Conservation (phyloP, 2,797 vertebrate species). For the Choloepus didactylus region DNA sequence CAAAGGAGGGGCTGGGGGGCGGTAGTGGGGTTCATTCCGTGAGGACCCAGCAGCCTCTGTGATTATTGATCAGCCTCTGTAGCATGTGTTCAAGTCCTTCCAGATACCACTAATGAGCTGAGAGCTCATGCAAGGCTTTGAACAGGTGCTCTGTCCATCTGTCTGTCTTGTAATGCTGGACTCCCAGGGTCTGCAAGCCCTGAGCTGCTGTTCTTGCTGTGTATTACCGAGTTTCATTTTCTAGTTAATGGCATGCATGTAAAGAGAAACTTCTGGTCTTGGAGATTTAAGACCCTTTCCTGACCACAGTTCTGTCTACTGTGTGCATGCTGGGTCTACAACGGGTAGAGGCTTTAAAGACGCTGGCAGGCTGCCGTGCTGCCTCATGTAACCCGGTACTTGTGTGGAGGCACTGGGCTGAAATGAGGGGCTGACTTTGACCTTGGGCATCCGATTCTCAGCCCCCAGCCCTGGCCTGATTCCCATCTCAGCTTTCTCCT, state of each 20-base stretch:
- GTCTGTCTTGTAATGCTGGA: rapidly evolving
- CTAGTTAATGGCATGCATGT: not conserved
- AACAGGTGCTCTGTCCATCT: rapidly evolving
- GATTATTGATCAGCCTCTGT: rapidly evolving
- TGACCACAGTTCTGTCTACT: too few species aligned
- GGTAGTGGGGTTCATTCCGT: rapidly evolving
- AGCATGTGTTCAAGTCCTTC: not conserved
- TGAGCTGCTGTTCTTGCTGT: not conserved
- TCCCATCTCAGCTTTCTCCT: not conserved
- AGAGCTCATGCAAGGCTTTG: not conserved
- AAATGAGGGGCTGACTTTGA: not conserved
- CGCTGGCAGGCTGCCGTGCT: rapidly evolving
- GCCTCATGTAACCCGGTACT: rapidly evolving
- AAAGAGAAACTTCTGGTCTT: not conserved
- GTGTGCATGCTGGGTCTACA: not conserved
- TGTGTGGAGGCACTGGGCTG: rapidly evolving
- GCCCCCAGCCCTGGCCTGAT: rapidly evolving
- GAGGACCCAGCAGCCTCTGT: rapidly evolving
- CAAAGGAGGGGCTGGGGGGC: not conserved
- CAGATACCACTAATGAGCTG: rapidly evolving
- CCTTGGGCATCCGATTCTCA: not conserved
- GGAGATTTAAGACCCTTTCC: not conserved
- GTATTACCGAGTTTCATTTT: not conserved
- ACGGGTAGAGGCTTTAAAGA: not conserved
- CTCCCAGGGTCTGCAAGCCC: not conserved